A percentile compares a stretch with the other conserved stretches of the same genome.
phyloP scores from a whole-genome alignment of 2,888 invertebrate species.

The Erpobdella octoculata region DNA sequence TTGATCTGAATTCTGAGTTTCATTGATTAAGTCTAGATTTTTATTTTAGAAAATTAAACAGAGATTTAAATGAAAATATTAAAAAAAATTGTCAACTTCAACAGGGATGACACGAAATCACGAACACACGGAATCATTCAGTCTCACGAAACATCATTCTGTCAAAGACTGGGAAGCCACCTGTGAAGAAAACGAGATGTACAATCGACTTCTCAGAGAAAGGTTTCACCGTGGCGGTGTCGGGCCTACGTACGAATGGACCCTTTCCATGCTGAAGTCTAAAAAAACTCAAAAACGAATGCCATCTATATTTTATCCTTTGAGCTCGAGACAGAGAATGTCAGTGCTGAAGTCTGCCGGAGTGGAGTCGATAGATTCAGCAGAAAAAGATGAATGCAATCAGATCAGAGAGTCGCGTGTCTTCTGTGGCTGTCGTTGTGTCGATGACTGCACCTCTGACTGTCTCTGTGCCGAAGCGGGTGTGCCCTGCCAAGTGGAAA shows the following conservation, averaged over 20 bases:
- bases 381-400: background rate
- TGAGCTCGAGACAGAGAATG: slow-evolving; percentile 7
- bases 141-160: background rate
- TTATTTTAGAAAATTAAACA: background rate
- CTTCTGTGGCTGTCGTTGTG: background rate
- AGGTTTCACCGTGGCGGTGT: too few relatives aligned
- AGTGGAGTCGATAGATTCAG: background rate
- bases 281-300: background rate
- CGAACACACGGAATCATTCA: background rate
- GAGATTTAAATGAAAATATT: background rate
- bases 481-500: background rate
- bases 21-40: background rate
- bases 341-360: background rate
- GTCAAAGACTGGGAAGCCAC: background rate
- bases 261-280: background rate
- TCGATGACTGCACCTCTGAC: background rate
- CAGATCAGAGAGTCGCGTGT: background rate
- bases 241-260: background rate
- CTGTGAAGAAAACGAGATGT: background rate
- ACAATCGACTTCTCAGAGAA: background rate
- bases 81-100: background rate
- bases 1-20: background rate
- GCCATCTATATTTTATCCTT: background rate
- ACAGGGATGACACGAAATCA: background rate
- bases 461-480: background rate